These are phyloP conservation scores for Polymixis lichenea DNA, from an alignment of 2,888 invertebrate genomes.

Conservation along the genomic window DNA sequence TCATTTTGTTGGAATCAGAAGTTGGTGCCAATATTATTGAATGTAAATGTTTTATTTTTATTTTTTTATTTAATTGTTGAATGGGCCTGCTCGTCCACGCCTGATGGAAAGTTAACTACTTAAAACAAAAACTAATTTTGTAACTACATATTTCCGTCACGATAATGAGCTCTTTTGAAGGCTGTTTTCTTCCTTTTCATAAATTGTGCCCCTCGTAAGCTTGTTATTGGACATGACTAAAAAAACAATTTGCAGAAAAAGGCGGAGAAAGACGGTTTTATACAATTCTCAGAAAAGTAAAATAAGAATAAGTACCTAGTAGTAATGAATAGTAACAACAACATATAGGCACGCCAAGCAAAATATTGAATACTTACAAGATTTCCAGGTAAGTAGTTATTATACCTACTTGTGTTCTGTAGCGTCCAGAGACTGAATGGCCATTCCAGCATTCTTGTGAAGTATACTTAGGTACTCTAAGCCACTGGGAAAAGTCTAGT, in stretches of 20 bases:
- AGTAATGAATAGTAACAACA: background rate
- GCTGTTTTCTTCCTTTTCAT: background rate
- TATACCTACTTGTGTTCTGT: slow-evolving; percentile 12
- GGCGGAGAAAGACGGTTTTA: background rate
- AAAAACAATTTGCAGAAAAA: background rate
- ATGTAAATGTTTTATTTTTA: no score
- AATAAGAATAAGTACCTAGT: background rate
- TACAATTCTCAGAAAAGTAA: background rate
- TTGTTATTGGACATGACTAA: no score
- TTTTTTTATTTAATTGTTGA: no score
- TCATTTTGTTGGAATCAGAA: no score
- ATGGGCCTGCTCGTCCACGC: no score
- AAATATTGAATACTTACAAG: slow-evolving; percentile 2
- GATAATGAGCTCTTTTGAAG: no score
- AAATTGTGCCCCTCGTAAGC: no score
- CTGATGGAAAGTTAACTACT: background rate
- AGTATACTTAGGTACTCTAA: background rate
- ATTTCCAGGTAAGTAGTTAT: background rate
- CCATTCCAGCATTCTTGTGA: slow-evolving; percentile 9
- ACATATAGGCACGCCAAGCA: background rate
- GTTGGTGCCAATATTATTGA: no score
- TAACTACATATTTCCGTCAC: no score
- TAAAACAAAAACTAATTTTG: background rate
- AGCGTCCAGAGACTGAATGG: background rate
- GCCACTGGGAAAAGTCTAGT: background rate